Evolutionary conservation across 2,888 invertebrate species (phyloP).

Genomic region (Bugulina stolonifera): DNA sequence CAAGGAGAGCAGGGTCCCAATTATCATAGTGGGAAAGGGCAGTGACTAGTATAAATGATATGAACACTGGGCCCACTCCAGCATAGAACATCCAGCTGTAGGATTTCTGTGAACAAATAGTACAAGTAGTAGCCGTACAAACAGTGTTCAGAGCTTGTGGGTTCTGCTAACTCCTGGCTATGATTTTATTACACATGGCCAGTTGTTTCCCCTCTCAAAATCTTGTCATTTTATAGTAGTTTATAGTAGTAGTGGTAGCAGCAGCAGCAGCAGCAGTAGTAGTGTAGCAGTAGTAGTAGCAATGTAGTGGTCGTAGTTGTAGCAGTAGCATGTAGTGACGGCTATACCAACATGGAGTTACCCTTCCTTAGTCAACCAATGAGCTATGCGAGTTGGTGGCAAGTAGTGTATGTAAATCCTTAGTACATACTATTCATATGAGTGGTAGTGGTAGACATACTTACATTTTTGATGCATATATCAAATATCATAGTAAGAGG

Average conservation of each 20-base stretch:
- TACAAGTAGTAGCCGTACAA: not conserved
- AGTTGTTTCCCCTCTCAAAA: no score
- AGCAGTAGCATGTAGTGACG: not conserved
- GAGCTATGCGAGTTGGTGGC: no score
- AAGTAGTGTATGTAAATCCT: no score
- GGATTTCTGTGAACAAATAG: conserved; percentile 41
- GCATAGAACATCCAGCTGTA: conserved; percentile 65
- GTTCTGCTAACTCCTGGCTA: no score
- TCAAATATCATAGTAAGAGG: conserved; percentile 85
- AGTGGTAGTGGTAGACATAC: not conserved
- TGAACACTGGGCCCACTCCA: conserved; percentile 70
- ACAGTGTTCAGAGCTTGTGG: no score
- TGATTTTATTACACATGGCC: no score
- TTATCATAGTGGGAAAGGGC: conserved; percentile 69
- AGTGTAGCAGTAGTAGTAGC: not conserved
- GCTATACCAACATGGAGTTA: not conserved
- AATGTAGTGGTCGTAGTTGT: not conserved
- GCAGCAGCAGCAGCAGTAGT: not conserved
- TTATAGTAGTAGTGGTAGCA: not conserved
- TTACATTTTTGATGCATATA: conserved; percentile 65
- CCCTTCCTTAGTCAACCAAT: conserved; percentile 1
- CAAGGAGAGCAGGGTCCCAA: conserved; percentile 67
- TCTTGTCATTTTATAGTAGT: no score
- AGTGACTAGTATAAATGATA: conserved; percentile 68
- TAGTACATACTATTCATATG: not conserved